phyloP scores from a whole-genome alignment of 1,140 invertebrate genomes.

The Chionoecetes opilio region DNA sequence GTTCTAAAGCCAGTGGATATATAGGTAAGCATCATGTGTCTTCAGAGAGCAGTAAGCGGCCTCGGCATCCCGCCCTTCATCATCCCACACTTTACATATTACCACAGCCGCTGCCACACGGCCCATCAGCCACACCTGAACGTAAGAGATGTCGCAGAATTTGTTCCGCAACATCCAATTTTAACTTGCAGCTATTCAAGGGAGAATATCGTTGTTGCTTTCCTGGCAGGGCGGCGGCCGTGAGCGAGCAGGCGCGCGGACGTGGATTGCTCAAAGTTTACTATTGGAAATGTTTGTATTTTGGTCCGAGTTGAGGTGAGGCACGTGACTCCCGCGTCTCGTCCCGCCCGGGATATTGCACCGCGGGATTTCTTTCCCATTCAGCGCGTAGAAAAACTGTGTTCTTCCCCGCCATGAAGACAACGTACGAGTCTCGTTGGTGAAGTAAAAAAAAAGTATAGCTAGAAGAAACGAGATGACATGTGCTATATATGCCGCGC shows the following conservation, averaged over 20 bases:
- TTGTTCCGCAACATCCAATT: neutral
- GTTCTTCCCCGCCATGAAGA: neutral
- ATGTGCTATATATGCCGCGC: neutral
- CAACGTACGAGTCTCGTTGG: neutral
- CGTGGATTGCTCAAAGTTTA: neutral
- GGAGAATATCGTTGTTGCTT: neutral
- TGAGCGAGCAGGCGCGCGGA: neutral
- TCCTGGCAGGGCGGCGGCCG: neutral
- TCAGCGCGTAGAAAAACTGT: neutral
- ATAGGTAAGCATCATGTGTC: neutral
- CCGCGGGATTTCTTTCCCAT: conserved; percentile 17
- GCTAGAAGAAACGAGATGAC: neutral
- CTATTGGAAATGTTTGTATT: conserved; percentile 22
- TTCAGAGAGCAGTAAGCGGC: neutral
- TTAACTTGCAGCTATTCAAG: conserved; percentile 17
- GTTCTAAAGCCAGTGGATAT: no score
- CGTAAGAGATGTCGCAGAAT: conserved; percentile 19
- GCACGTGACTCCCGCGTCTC: conserved; percentile 4
- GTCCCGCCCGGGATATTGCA: neutral
- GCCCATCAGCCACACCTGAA: neutral
- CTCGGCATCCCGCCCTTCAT: neutral
- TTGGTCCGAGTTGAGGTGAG: neutral
- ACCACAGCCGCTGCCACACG: neutral
- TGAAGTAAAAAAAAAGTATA: neutral
- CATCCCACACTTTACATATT: conserved; percentile 17